Evolutionary conservation across 2,888 invertebrate species (phyloP), one percentile per base, ranked within the genome.

Genomic region (Nomada fucata): DNA sequence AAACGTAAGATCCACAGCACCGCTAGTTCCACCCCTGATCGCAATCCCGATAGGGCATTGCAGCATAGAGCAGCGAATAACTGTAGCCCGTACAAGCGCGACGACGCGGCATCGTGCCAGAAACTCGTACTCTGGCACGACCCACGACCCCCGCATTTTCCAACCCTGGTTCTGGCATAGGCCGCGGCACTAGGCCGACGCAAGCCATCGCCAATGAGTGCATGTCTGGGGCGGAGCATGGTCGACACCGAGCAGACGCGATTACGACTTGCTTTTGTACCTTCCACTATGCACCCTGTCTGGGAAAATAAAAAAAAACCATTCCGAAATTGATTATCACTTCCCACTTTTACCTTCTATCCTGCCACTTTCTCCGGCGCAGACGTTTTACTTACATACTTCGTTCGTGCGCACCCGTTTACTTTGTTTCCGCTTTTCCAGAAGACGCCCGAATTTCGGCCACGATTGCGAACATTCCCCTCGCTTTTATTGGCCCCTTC

Each of bases 141-240:
- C 89, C 83, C 88, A 84, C 90, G 90, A 89, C 83, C 88, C 87
- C 86, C 83, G 88, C 85, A 79, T 88, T 88, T 88, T 87, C 88
- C 88, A 86, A 83, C 79, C 83, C 83, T 64, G 87, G 87, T 88
- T 87, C 91, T 89, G 92, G 92, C 90, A 92, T 91, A 91, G 92
- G 92, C 92, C 91, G 91, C 89, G 86, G 90, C 86, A 90, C 89
- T 92, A 92, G 92, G 92, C 92, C 92, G 91, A 92, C 92, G 91
- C 92, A 89, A 90, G 89, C 89, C 91, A 91, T 92, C 92, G 90
- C 92, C 92, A 92, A 92, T 92, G 92, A 92, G 89, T 92, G 92
- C 92, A 92, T 92, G 90, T 91, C 89, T 90, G 90, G 92, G 92
- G 92, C 92, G 92, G 92, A 89, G 92, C 92, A 86, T 90, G 87